Evolutionary conservation across 2,797 vertebrate genomes (phyloP).

Genomic region (Chelon labrosus): DNA sequence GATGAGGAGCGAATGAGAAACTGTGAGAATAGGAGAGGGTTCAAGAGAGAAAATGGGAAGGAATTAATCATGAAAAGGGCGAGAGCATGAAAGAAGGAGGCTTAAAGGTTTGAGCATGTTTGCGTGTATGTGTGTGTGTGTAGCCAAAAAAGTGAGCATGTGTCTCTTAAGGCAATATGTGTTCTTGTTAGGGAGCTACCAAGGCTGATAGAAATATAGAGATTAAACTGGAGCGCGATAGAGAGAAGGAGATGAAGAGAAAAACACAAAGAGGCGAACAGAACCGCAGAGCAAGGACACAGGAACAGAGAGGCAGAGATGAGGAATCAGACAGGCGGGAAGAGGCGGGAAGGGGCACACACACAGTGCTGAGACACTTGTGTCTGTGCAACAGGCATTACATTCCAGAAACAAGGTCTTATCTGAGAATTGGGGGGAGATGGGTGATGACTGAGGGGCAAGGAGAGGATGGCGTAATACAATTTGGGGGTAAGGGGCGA

Average conservation of each 20-base stretch:
- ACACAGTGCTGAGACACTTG: conserved; percentile 32
- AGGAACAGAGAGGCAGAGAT: conserved; percentile 45
- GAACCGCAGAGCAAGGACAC: conserved; percentile 38
- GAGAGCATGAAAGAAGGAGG: conserved; percentile 43
- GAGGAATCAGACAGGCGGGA: conserved; percentile 48
- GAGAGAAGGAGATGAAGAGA: conserved; percentile 44
- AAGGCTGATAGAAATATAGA: conserved; percentile 67
- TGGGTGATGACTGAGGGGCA: conserved; percentile 48
- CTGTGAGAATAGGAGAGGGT: conserved; percentile 67
- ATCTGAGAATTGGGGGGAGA: conserved; percentile 60
- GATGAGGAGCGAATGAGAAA: conserved; percentile 52
- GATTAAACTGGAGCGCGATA: conserved; percentile 66
- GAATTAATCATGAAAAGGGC: conserved; percentile 58
- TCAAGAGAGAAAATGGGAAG: conserved; percentile 53
- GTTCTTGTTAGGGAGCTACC: conserved; percentile 56
- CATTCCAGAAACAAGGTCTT: conserved; percentile 68
- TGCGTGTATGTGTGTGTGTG: conserved; percentile 24
- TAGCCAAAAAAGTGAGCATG: conserved; percentile 38
- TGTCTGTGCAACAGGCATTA: conserved; percentile 54
- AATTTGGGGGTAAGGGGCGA: conserved; percentile 65
- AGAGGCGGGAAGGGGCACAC: conserved; percentile 27
- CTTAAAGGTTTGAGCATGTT: conserved; percentile 45
- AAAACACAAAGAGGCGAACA: conserved; percentile 44
- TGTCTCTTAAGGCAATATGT: conserved; percentile 64
- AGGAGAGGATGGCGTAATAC: conserved; percentile 62